Evolutionary conservation across 2,888 invertebrate genomes (phyloP).

Genomic region (Erebia aethiops): DNA sequence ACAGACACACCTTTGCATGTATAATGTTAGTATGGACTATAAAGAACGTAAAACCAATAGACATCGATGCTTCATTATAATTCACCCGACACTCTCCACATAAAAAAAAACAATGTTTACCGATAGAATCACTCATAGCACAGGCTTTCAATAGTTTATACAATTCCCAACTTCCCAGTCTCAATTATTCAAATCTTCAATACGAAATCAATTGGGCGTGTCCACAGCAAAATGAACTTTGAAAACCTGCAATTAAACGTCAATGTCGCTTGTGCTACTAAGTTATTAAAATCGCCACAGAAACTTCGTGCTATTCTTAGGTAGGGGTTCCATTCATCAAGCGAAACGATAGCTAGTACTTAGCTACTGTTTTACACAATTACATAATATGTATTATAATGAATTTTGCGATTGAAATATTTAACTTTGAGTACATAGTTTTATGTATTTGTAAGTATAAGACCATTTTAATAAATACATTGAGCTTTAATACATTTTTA

Average conservation of each 20-base stretch:
- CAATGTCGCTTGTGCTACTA: conserved; percentile 23
- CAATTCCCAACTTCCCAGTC: conserved; percentile 36
- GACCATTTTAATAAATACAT: too few species aligned
- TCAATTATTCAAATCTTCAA: conserved; percentile 39
- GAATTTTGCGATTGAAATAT: too few species aligned
- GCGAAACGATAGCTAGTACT: conserved; percentile 5
- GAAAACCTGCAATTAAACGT: conserved; percentile 20
- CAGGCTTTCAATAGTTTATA: conserved; percentile 37
- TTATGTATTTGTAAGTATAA: too few species aligned
- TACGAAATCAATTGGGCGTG: conserved; percentile 33
- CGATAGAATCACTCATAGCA: conserved; percentile 23
- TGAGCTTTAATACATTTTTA: too few species aligned
- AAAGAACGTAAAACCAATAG: conserved; percentile 8
- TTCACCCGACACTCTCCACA: conserved; percentile 14
- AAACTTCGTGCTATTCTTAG: conserved; percentile 27
- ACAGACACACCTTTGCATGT: too few species aligned
- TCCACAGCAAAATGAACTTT: conserved; percentile 33
- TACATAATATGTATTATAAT: too few species aligned
- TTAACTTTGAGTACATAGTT: too few species aligned
- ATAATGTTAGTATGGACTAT: too few species aligned
- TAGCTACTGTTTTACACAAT: too few species aligned
- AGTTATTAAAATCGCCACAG: conserved; percentile 36
- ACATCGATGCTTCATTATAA: conserved; percentile 9
- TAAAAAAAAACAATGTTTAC: conserved; percentile 18
- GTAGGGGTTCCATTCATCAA: conserved; percentile 10